Evolutionary conservation across 2,888 invertebrate genomes (phyloP), one percentile per base, ranked within the genome.

Genomic region (Baronia brevicornis): DNA sequence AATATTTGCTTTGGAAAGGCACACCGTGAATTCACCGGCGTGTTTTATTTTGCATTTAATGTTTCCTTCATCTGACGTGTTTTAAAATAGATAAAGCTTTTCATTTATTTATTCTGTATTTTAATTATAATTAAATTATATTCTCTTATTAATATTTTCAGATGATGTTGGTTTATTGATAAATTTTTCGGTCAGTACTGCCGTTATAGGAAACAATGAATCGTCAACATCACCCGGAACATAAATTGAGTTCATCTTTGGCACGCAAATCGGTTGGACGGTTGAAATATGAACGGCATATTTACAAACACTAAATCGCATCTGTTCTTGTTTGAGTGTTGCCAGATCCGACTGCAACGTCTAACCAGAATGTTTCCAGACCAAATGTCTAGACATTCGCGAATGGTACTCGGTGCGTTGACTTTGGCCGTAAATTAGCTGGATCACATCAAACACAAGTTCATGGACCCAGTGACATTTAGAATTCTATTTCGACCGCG

Each of bases 391-490:
- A 50, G 55, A 55, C 50, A 46, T 59, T 46, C 32, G 52, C 46
- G 22, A 63, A 58, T n/a, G n/a, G n/a, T n/a, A 54, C 48, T 32
- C 44, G 36, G 28, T 53, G 44, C 64, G 48, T 61, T 63, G 65
- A 67, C 66, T 56, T 45, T 39, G 38, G 39, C 39, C 43, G 50
- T 55, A 64, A 68, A 72, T 68, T 66, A 54, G 57, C 48, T 47
- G 48, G 44, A 60, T 65, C 58, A 56, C 25, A 28, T 41, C 38
- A 39, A 36, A 48, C 48, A 51, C 73, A 78, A 79, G 80, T 80
- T 79, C 78, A 74, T 56, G 70, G 61, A 69, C 55, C 65, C 55
- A 62, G 43, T 70, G 70, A 70, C 72, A 77, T 80, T 77, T 75
- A 63, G 52, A 46, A 45, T 44, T 63, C 63, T 74, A 72, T 77